These are phyloP conservation scores for Agrilus planipennis DNA, from an alignment of 1,140 invertebrate genomes.

Conservation along the genomic window DNA sequence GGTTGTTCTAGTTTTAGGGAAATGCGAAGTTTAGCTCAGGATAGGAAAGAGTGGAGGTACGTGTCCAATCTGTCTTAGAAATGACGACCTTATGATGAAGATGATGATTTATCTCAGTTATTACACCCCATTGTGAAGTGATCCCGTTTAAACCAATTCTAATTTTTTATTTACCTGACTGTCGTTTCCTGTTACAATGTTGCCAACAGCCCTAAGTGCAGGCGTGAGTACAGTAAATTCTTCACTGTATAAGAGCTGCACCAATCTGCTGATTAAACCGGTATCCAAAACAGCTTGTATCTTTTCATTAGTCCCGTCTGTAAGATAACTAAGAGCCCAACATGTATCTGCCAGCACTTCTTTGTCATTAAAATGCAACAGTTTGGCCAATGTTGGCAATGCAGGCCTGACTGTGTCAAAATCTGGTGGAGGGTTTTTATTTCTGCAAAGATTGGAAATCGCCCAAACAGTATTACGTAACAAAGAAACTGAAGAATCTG, in stretches of 20 bases:
- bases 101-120: too few relatives aligned
- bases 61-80: too few relatives aligned
- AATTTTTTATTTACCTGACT: too few relatives aligned
- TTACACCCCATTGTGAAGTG: too few relatives aligned
- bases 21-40: too few relatives aligned
- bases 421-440: conserved; percentile 77
- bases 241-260: conserved; percentile 57
- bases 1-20: too few relatives aligned
- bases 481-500: conserved; percentile 37
- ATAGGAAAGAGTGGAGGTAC: too few relatives aligned
- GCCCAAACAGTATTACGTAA: conserved; percentile 52
- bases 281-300: conserved; percentile 73
- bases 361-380: conserved; percentile 63
- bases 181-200: conserved; percentile 78
- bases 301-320: conserved; percentile 87
- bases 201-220: conserved; percentile 76
- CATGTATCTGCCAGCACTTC: conserved; percentile 83
- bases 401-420: conserved; percentile 67
- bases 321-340: conserved; percentile 94
- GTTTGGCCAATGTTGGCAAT: conserved; percentile 64
- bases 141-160: too few relatives aligned
- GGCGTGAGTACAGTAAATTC: conserved; percentile 76
- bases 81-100: too few relatives aligned
- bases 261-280: conserved; percentile 54
- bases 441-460: conserved; percentile 83